Conservation (phyloP, 1,140 invertebrate genomes). For the Nasonia longicornis region DNA sequence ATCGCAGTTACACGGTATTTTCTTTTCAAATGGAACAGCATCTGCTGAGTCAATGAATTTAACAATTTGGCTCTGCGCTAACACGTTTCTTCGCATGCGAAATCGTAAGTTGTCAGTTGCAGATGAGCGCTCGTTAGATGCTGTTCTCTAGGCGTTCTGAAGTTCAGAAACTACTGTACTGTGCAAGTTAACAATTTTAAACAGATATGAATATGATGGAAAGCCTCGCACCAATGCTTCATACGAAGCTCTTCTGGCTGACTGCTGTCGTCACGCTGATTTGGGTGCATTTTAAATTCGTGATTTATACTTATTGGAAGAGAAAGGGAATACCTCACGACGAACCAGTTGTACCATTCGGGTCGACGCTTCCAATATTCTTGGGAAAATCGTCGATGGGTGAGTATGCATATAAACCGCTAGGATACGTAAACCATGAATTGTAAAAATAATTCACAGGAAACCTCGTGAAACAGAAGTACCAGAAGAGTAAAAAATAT, state of each 20-base stretch:
- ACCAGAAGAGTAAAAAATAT: constrained; percentile 50
- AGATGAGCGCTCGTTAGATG: no score
- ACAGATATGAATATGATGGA: not conserved
- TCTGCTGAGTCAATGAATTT: no score
- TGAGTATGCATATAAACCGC: constrained; percentile 4
- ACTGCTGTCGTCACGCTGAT: not conserved
- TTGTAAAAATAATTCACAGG: constrained; percentile 38
- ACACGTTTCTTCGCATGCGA: no score
- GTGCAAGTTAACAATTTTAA: not conserved
- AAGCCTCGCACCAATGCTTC: not conserved
- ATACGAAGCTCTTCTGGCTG: not conserved
- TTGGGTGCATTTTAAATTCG: constrained; percentile 52
- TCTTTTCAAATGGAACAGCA: no score
- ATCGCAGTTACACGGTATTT: no score
- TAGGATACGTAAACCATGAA: not conserved
- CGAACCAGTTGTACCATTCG: constrained; percentile 65
- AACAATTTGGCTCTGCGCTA: no score
- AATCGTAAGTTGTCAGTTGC: no score
- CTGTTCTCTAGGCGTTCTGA: no score
- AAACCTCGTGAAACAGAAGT: constrained; percentile 45
- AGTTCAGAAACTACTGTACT: no score
- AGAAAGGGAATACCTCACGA: constrained; percentile 53
- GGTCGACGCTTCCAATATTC: constrained; percentile 66
- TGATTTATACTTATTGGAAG: constrained; percentile 58
- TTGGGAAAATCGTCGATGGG: constrained; percentile 52